Evolutionary conservation across 2,888 invertebrate species (phyloP).

Genomic region (Oligia fasciuncula): DNA sequence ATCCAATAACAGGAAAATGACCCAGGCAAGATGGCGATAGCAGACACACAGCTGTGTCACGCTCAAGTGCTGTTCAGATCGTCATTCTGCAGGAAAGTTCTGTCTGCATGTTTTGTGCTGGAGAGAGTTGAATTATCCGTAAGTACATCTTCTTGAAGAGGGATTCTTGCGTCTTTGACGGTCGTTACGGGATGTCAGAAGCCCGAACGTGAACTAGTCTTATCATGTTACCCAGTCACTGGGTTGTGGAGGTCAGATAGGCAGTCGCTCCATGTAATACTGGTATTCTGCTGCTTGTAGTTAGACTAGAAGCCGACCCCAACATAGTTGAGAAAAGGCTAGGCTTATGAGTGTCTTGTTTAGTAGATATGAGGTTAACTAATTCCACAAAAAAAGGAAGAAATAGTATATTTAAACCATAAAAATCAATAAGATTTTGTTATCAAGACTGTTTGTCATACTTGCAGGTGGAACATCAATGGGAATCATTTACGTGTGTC

Average conservation of each 20-base stretch:
- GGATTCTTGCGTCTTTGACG: neutral
- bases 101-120: conserved; percentile 81
- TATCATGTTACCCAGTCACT: neutral
- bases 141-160: conserved; percentile 45
- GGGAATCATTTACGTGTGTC: conserved; percentile 79
- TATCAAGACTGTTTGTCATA: neutral
- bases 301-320: neutral
- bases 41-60: conserved; percentile 81
- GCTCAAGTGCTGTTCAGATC: conserved; percentile 82
- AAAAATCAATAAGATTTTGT: neutral
- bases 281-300: neutral
- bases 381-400: neutral
- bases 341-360: neutral
- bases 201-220: neutral
- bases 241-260: neutral
- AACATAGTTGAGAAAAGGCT: neutral
- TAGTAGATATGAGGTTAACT: neutral
- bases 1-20: conserved; percentile 72
- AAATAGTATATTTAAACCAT: neutral
- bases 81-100: conserved; percentile 81
- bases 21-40: conserved; percentile 74
- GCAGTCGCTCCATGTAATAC: neutral
- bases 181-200: neutral
- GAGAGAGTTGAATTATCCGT: conserved; percentile 79
- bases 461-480: conserved; percentile 82